Conservation (phyloP, 2,888 invertebrate species). For the Ariolimax columbianus region DNA sequence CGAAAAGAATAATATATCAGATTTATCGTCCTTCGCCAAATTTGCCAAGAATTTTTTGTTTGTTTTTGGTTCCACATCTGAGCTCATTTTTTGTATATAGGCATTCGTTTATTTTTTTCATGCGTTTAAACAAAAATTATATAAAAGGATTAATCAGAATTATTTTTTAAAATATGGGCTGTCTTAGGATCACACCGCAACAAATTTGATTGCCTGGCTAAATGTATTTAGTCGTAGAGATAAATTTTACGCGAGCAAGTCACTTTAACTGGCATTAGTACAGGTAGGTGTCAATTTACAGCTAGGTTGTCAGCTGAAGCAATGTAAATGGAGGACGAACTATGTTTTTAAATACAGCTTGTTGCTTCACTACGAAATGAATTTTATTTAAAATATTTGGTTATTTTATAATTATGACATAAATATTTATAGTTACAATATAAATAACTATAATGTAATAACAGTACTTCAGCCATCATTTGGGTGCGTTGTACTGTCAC, state of each 20-base stretch:
- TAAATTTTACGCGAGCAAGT: not conserved
- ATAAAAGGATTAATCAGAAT: not conserved
- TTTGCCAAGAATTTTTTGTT: not conserved
- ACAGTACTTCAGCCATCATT: too few species aligned
- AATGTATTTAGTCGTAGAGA: not conserved
- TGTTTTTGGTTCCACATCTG: not conserved
- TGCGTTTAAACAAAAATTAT: not conserved
- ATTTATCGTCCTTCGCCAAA: not conserved
- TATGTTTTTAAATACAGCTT: too few species aligned
- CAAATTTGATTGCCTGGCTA: slow-evolving; percentile 3
- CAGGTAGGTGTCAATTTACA: too few species aligned
- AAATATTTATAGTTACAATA: too few species aligned
- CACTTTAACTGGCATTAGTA: too few species aligned
- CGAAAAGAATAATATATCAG: not conserved
- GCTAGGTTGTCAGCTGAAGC: too few species aligned
- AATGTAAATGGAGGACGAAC: too few species aligned
- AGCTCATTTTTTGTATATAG: not conserved
- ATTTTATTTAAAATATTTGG: too few species aligned
- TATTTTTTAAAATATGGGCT: not conserved
- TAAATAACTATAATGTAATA: too few species aligned
- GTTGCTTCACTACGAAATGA: too few species aligned
- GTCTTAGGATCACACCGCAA: not conserved
- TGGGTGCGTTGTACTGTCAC: too few species aligned
- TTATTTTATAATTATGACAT: too few species aligned
- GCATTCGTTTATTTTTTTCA: not conserved